phyloP scores from a whole-genome alignment of 2,113 vertebrate genomes.

The Plestiodon gilberti region DNA sequence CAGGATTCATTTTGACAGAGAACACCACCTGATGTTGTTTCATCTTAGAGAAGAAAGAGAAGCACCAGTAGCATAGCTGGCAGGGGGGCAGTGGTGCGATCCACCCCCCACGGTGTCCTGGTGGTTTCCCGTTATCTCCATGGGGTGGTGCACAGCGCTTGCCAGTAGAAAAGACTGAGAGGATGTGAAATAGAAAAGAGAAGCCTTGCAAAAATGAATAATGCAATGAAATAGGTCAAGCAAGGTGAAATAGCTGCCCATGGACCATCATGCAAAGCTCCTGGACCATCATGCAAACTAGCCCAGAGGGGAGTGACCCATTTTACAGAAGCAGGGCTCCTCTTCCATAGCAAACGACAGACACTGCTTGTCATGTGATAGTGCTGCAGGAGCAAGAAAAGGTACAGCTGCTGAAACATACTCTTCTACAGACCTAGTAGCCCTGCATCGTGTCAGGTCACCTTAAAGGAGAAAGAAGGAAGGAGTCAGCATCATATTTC shows the following conservation, averaged over 20 bases:
- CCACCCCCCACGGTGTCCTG: too few relatives aligned
- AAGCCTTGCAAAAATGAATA: background rate
- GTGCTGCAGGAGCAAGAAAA: background rate
- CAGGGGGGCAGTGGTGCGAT: too few relatives aligned
- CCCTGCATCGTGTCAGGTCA: background rate
- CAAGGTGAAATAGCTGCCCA: background rate
- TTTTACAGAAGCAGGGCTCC: background rate
- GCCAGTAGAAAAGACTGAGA: background rate
- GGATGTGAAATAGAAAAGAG: background rate
- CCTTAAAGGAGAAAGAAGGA: background rate
- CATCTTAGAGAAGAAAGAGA: too few relatives aligned
- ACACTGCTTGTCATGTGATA: background rate
- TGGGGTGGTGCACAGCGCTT: too few relatives aligned
- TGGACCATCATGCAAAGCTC: too few relatives aligned
- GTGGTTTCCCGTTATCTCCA: too few relatives aligned
- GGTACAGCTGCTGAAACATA: background rate
- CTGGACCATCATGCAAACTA: background rate
- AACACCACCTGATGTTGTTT: background rate
- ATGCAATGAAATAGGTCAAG: background rate
- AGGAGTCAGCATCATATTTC: background rate
- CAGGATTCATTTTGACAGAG: too few relatives aligned
- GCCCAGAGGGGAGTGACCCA: background rate
- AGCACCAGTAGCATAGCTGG: too few relatives aligned
- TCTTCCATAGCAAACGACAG: background rate
- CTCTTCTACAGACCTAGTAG: too few relatives aligned